Conservation (phyloP, 2,888 invertebrate species). For the Clunio marinus region DNA sequence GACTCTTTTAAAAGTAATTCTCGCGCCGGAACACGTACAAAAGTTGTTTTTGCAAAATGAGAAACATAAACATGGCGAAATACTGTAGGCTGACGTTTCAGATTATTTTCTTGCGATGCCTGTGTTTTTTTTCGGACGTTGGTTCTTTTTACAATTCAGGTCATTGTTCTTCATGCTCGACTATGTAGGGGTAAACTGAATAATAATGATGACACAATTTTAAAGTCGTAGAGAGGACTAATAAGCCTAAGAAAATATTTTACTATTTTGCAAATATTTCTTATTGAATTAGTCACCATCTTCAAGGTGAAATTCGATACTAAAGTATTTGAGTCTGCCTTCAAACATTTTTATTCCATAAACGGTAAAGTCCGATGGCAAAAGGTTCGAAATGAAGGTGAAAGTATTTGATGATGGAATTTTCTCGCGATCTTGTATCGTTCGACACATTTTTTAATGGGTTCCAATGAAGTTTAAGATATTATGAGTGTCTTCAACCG, state of each 20-base stretch:
- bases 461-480: too few species aligned
- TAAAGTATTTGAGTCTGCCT: background rate
- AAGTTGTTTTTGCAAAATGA: conserved; percentile 17
- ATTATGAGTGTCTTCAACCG: too few species aligned
- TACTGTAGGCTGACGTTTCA: conserved; percentile 22
- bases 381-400: conserved; percentile 1
- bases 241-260: too few species aligned
- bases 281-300: conserved; percentile 5
- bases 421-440: too few species aligned
- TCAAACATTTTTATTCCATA: conserved; percentile 22
- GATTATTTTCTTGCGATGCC: background rate
- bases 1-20: too few species aligned
- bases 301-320: conserved; percentile 14
- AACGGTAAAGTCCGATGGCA: conserved; percentile 21
- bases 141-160: background rate
- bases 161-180: conserved; percentile 1
- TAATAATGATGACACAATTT: conserved; percentile 14
- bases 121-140: background rate
- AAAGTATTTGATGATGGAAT: conserved; percentile 17
- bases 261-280: background rate
- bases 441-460: too few species aligned
- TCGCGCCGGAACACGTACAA: background rate
- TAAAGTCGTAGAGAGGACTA: background rate
- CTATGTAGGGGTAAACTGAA: background rate
- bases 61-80: conserved; percentile 1